A percentile compares a stretch with the other conserved stretches of the same genome.
Conservation (phyloP, 2,888 invertebrate species). For the Agrilus cyanescens region DNA sequence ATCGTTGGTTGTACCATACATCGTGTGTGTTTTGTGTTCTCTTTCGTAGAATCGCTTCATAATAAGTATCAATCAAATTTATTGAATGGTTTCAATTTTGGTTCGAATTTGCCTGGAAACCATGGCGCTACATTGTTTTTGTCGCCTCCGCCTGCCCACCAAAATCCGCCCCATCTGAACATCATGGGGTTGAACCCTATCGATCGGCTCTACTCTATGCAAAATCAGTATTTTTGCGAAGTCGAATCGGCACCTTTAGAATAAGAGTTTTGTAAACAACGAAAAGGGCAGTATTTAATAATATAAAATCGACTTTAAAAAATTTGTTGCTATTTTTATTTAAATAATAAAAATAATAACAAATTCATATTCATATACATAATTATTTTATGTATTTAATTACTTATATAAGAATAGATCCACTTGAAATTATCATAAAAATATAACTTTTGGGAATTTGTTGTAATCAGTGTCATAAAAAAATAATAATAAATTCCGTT, state of each 20-base stretch:
- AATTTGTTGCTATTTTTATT: too few species aligned
- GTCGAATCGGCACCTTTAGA: slow-evolving; percentile 36
- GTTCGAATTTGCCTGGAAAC: not conserved
- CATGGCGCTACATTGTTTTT: slow-evolving; percentile 19
- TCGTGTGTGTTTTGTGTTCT: not conserved
- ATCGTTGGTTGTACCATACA: too few species aligned
- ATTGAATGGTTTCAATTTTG: too few species aligned
- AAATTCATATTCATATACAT: too few species aligned
- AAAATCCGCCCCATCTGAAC: slow-evolving; percentile 24
- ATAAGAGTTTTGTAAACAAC: slow-evolving; percentile 9
- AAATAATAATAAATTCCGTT: too few species aligned
- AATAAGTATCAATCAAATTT: too few species aligned
- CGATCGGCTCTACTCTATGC: slow-evolving; percentile 52
- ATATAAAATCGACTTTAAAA: not conserved
- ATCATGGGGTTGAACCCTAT: slow-evolving; percentile 43
- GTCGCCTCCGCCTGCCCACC: slow-evolving; percentile 32
- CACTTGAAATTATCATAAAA: too few species aligned
- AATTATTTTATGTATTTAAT: too few species aligned
- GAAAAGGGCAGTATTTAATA: not conserved
- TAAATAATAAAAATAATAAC: too few species aligned
- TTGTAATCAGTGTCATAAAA: too few species aligned
- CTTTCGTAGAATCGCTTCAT: not conserved
- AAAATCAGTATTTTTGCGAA: slow-evolving; percentile 50
- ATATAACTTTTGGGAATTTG: too few species aligned
- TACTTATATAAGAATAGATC: too few species aligned